Percentiles rank a stretch among this genome's conserved stretches.
These are phyloP conservation scores for Drosophila sulfurigaster DNA, from an alignment of 1,140 invertebrate species.

Conservation along the genomic window DNA sequence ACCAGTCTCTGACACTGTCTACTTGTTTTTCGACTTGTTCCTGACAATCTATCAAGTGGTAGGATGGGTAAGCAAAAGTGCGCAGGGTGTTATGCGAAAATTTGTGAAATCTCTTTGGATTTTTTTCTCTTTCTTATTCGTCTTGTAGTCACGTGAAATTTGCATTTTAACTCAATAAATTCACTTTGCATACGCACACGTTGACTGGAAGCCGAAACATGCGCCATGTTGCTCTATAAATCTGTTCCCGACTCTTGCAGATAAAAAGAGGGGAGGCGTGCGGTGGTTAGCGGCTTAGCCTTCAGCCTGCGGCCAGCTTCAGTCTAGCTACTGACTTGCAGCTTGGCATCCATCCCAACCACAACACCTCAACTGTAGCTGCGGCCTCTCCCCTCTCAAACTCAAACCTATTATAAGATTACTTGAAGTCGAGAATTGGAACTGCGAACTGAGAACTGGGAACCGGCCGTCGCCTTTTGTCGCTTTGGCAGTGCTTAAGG, in stretches of 20 bases:
- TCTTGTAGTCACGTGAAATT: conserved; percentile 65
- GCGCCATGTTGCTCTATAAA: conserved; percentile 77
- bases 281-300: conserved; percentile 48
- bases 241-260: conserved; percentile 58
- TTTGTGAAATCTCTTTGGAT: conserved; percentile 68
- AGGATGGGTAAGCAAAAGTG: conserved; percentile 40
- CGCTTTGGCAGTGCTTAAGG: conserved; percentile 68
- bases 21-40: conserved; percentile 27
- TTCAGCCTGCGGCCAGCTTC: conserved; percentile 61
- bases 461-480: conserved; percentile 64
- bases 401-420: conserved; percentile 60
- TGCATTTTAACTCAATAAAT: conserved; percentile 84
- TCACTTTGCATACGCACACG: conserved; percentile 79
- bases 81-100: conserved; percentile 71
- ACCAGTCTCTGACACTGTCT: background rate
- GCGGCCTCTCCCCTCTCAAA: background rate
- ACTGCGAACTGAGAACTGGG: conserved; percentile 35
- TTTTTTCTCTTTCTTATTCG: conserved; percentile 38
- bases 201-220: conserved; percentile 57
- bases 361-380: conserved; percentile 15
- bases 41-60: conserved; percentile 70
- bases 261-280: background rate
- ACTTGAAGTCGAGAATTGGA: conserved; percentile 35
- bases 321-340: conserved; percentile 70
- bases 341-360: conserved; percentile 39